Percentiles rank a stretch among this genome's conserved stretches.
These are phyloP conservation scores for Myoxocephalus aenaeus DNA, from an alignment of 2,797 vertebrate species.

Conservation along the genomic window DNA sequence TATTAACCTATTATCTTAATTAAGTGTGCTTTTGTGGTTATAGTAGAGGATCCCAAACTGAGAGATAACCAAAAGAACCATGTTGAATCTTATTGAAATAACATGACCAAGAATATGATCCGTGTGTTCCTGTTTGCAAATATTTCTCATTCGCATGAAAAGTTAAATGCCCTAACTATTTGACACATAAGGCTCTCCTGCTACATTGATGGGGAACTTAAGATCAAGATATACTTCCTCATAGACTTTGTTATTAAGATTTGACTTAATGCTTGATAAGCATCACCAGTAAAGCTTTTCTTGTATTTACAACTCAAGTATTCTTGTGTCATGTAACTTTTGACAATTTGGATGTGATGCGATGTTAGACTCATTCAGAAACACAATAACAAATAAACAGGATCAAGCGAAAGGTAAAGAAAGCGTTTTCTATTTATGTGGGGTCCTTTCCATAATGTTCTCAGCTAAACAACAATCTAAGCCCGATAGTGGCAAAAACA, in stretches of 20 bases:
- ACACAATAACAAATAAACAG: background rate
- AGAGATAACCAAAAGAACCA: background rate
- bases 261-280: background rate
- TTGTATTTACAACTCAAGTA: background rate
- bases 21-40: background rate
- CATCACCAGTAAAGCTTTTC: background rate
- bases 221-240: background rate
- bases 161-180: background rate
- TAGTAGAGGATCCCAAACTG: background rate
- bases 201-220: background rate
- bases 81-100: background rate
- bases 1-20: background rate
- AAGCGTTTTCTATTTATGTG: background rate
- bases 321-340: background rate
- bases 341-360: background rate
- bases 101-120: background rate
- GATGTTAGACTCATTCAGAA: background rate
- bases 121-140: background rate
- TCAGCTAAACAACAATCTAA: background rate
- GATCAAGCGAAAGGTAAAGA: background rate
- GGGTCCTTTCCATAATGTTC: background rate
- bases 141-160: background rate
- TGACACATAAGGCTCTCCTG: background rate
- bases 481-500: background rate
- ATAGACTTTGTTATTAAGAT: slow-evolving; percentile 12